Percentiles rank a stretch among this genome's conserved stretches.
phyloP scores from a whole-genome alignment of 2,888 invertebrate genomes.

The Philaethria dido region DNA sequence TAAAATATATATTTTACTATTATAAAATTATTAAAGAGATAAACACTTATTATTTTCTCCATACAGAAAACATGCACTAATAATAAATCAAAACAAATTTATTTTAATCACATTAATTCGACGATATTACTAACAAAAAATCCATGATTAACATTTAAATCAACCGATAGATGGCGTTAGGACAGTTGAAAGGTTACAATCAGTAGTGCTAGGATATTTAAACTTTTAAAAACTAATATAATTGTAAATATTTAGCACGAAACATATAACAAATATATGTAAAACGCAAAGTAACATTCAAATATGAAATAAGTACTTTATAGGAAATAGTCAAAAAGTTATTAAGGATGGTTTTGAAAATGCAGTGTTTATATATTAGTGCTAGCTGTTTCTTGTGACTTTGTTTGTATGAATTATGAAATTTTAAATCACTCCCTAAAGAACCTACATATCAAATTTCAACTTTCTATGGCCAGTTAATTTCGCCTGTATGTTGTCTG shows the following conservation, averaged over 20 bases:
- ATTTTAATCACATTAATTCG: background rate
- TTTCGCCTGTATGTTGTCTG: too few species aligned
- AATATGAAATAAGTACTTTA: constrained; percentile 17
- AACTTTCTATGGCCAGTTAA: too few species aligned
- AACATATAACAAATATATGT: background rate
- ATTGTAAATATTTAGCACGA: constrained; percentile 22
- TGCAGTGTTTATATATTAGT: background rate
- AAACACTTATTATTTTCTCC: too few species aligned
- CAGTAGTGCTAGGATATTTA: constrained; percentile 20
- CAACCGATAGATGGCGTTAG: constrained; percentile 21
- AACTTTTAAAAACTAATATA: constrained; percentile 16
- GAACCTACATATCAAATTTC: too few species aligned
- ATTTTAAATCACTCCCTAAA: too few species aligned
- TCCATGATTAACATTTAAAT: background rate
- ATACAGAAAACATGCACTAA: too few species aligned
- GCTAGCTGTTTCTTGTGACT: too few species aligned
- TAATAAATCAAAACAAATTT: background rate
- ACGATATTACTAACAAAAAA: background rate
- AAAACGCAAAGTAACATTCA: background rate
- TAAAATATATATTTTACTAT: too few species aligned
- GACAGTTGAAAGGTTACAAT: background rate
- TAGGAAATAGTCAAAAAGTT: background rate
- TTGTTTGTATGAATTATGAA: too few species aligned
- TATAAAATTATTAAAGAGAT: too few species aligned
- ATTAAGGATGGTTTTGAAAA: background rate